These are phyloP conservation scores for Solenopsis invicta DNA, from an alignment of 1,140 invertebrate species.

Conservation along the genomic window DNA sequence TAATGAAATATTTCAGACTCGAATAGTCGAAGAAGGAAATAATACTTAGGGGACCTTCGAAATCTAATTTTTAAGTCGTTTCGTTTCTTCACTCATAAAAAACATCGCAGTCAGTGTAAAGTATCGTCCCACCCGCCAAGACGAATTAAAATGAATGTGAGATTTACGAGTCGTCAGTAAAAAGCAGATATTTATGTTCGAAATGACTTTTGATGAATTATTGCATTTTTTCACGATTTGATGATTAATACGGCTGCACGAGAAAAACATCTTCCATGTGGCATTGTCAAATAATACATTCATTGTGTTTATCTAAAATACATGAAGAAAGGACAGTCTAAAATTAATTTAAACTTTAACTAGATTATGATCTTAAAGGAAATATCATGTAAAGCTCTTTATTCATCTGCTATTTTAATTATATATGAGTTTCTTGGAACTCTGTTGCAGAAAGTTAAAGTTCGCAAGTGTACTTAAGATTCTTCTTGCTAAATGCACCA, in stretches of 20 bases:
- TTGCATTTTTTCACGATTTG: background rate
- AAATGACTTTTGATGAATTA: background rate
- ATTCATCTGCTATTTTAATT: background rate
- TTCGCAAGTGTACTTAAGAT: constrained; percentile 18
- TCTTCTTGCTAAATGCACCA: background rate
- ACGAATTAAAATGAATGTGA: background rate
- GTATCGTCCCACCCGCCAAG: background rate
- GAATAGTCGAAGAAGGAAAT: background rate
- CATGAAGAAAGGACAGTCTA: background rate
- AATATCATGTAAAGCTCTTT: background rate
- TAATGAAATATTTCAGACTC: constrained; percentile 16
- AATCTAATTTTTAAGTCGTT: background rate
- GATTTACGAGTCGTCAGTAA: constrained; percentile 29
- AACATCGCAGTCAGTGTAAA: background rate
- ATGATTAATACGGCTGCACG: background rate
- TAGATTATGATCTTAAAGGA: background rate
- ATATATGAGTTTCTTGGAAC: too few relatives aligned
- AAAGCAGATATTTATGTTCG: constrained; percentile 18
- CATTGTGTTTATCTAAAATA: background rate
- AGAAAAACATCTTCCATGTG: background rate
- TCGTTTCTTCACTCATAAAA: background rate
- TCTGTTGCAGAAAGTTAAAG: constrained; percentile 15
- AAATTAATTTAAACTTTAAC: constrained; percentile 2
- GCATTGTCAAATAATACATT: background rate
- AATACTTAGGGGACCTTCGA: background rate